Percentiles rank a stretch among this genome's conserved stretches.
Conservation (phyloP, 2,797 vertebrate species). For the Myotis planiceps region DNA sequence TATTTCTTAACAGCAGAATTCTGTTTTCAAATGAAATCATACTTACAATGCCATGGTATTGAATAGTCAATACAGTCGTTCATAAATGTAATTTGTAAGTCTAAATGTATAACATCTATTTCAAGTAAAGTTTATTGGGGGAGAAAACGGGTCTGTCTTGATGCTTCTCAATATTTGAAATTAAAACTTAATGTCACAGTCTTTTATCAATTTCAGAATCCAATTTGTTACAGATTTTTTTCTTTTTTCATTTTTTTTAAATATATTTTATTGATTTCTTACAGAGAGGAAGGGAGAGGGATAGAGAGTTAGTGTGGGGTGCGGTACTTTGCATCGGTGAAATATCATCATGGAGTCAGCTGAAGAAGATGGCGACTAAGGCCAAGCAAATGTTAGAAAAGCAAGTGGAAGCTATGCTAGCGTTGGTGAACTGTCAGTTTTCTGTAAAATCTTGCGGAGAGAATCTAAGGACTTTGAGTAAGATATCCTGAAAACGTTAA, state of each 20-base stretch:
- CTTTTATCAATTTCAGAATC: not conserved
- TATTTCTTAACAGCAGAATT: slow-evolving; percentile 23
- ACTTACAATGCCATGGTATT: not conserved
- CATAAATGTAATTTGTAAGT: not conserved
- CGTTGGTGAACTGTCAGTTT: too few species aligned
- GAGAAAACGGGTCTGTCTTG: not conserved
- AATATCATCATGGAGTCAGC: too few species aligned
- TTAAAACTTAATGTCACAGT: not conserved
- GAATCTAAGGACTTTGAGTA: too few species aligned
- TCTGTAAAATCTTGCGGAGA: too few species aligned
- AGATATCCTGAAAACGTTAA: too few species aligned
- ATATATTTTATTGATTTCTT: not conserved
- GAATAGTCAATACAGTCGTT: not conserved
- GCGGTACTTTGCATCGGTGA: too few species aligned
- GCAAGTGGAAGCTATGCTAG: too few species aligned
- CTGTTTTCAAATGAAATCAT: slow-evolving; percentile 17
- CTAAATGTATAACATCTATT: not conserved
- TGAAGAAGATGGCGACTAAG: too few species aligned
- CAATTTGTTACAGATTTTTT: not conserved
- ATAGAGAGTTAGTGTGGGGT: too few species aligned
- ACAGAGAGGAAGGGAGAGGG: too few species aligned
- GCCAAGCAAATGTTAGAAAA: too few species aligned
- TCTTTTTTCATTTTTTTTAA: too few species aligned
- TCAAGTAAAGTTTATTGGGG: not conserved
- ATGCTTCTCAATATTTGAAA: not conserved